These are phyloP conservation scores for Exephanes ischioxanthus DNA, from an alignment of 2,888 invertebrate species.

Conservation along the genomic window DNA sequence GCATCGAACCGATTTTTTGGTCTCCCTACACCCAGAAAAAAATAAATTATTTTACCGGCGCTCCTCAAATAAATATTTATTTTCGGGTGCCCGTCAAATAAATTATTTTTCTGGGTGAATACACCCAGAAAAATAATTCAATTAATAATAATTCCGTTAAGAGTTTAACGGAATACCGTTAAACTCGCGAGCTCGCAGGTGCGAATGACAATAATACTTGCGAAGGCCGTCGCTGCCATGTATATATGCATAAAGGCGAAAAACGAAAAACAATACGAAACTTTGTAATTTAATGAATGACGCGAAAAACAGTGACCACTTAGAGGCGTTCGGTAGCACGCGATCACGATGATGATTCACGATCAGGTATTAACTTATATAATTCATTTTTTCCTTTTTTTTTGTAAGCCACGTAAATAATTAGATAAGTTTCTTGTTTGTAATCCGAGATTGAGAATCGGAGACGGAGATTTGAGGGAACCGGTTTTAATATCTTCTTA, in stretches of 20 bases:
- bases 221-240: not conserved
- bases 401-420: not conserved
- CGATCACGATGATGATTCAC: conserved; percentile 38
- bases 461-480: not conserved
- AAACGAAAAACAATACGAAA: conserved; percentile 16
- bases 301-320: not conserved
- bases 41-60: too few relatives aligned
- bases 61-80: too few relatives aligned
- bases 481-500: not conserved
- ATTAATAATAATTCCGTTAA: too few relatives aligned
- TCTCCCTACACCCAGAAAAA: not conserved
- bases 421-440: not conserved
- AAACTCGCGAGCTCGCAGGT: not conserved
- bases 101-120: too few relatives aligned
- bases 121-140: too few relatives aligned
- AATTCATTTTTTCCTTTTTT: not conserved
- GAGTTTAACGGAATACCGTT: too few relatives aligned
- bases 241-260: too few relatives aligned
- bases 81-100: too few relatives aligned
- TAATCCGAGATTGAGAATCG: not conserved
- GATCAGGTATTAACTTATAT: not conserved
- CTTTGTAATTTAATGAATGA: conserved; percentile 17
- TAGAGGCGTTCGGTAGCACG: not conserved
- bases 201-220: conserved; percentile 24
- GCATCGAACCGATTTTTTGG: conserved; percentile 1